phyloP scores from a whole-genome alignment of 2,113 vertebrate genomes.

The Sebastes schlegelii region DNA sequence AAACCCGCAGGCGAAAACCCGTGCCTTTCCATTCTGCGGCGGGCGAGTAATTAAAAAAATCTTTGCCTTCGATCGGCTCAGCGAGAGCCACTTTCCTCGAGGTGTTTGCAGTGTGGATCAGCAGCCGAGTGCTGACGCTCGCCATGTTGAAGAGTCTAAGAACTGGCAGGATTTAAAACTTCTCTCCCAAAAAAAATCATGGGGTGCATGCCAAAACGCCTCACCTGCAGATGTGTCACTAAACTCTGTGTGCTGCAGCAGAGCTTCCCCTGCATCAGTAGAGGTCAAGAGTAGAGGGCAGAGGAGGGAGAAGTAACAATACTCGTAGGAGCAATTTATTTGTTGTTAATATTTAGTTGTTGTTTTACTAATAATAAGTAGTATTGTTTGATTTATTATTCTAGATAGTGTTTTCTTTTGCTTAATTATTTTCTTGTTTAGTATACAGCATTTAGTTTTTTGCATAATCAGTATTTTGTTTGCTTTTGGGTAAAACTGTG shows the following conservation, averaged over 20 bases:
- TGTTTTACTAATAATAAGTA: no score
- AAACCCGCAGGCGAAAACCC: conserved; percentile 59
- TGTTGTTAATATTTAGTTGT: no score
- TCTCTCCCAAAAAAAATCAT: conserved; percentile 29
- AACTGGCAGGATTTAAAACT: conserved; percentile 56
- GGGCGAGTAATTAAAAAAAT: conserved; percentile 78
- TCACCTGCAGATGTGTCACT: conserved; percentile 25
- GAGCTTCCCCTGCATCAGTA: conserved; percentile 31
- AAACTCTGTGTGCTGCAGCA: conserved; percentile 20
- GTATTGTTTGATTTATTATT: no score
- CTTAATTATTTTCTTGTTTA: no score
- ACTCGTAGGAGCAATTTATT: no score
- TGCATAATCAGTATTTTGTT: no score
- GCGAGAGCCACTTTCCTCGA: conserved; percentile 67
- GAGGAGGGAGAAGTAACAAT: conserved; percentile 35
- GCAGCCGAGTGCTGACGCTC: conserved; percentile 31
- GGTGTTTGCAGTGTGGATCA: conserved; percentile 59
- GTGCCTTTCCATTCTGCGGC: conserved; percentile 56
- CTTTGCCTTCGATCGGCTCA: conserved; percentile 72
- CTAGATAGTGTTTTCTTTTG: no score
- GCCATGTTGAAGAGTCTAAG: conserved; percentile 10
- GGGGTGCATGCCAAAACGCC: conserved; percentile 48
- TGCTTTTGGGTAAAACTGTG: no score
- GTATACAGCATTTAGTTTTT: no score
- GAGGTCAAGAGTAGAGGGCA: conserved; percentile 56